Evolutionary conservation across 2,888 invertebrate species (phyloP), one percentile per base, ranked within the genome.

Genomic region (Brachycybe producta): DNA sequence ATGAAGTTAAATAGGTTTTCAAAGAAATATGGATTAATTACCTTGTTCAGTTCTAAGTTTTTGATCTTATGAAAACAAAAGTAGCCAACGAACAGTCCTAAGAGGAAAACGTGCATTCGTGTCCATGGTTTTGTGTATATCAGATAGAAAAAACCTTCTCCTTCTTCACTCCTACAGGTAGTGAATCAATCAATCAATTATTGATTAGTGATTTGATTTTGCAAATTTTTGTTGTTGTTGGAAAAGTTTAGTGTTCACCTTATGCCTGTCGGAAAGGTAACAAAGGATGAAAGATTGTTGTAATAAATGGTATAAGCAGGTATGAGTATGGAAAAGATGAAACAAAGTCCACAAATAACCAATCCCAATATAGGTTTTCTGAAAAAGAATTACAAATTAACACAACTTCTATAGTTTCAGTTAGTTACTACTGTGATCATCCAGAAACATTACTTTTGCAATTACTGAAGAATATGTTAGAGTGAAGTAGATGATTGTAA

Each of bases 81-180:
- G 38, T 49, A 49, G 15, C 49, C 49, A 17, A 21, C 40, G 21
- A 28, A 30, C 49, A 49, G 40, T 19, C 49, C 49, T 3, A 49
- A 30, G 23, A 49, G 23, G n/a, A 41, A 38, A 7, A 41, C 38
- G 4, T 23, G 5, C 40, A 41, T 30, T 30, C 49, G 15, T 1
- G 40, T 21, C 49, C 49, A 49, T 17, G 49, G 49, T 26, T 49
- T 49, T 23, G 40, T 27, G 30, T 49, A 49, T n/a, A 49, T 41
- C 17, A 15, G 19, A 36, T n/a, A 7, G 7, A 11, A 15, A n/a
- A 15, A 36, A 8, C 19, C 7, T 7, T 7, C 15, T 36, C 36
- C 19, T 36, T 36, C 17, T n/a, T 36, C 36, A 8, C 5, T n/a
- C n/a, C 36, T 36, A 36, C 7, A 36, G 5, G n/a, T n/a, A n/a